Evolutionary conservation across 2,888 invertebrate species (phyloP).

Genomic region (Coremacera marginata): DNA sequence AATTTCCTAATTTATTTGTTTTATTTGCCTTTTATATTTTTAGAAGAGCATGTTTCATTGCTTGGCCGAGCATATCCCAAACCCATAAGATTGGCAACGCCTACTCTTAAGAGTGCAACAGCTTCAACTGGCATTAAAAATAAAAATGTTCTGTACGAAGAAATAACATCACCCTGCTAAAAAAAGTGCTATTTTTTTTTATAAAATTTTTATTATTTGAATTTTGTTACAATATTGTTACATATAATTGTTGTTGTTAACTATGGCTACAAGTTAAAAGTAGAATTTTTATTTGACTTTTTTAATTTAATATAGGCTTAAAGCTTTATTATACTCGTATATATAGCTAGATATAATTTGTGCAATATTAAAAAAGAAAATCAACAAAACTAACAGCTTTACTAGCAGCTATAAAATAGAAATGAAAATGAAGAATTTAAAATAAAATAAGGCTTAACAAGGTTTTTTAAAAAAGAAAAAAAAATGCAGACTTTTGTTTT

Average conservation of each 20-base stretch:
- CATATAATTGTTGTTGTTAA: conserved; percentile 13
- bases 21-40: conserved; percentile 57
- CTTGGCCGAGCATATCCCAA: conserved; percentile 69
- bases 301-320: no score
- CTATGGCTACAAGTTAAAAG: neutral
- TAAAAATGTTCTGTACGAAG: conserved; percentile 52
- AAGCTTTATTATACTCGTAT: no score
- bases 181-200: conserved; percentile 37
- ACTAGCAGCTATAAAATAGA: no score
- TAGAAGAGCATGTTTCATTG: conserved; percentile 73
- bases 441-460: no score
- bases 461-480: no score
- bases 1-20: conserved; percentile 56
- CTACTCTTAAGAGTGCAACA: conserved; percentile 38
- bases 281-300: neutral
- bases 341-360: no score
- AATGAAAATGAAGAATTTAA: no score
- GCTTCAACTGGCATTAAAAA: conserved; percentile 43
- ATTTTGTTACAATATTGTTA: conserved; percentile 41
- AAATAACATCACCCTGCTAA: conserved; percentile 55
- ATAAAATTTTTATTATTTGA: conserved; percentile 18
- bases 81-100: conserved; percentile 51
- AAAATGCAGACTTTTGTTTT: no score
- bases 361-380: no score
- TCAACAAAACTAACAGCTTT: no score